These are phyloP conservation scores for Chrysochloris asiatica DNA, from an alignment of 2,113 vertebrate genomes.

Conservation along the genomic window DNA sequence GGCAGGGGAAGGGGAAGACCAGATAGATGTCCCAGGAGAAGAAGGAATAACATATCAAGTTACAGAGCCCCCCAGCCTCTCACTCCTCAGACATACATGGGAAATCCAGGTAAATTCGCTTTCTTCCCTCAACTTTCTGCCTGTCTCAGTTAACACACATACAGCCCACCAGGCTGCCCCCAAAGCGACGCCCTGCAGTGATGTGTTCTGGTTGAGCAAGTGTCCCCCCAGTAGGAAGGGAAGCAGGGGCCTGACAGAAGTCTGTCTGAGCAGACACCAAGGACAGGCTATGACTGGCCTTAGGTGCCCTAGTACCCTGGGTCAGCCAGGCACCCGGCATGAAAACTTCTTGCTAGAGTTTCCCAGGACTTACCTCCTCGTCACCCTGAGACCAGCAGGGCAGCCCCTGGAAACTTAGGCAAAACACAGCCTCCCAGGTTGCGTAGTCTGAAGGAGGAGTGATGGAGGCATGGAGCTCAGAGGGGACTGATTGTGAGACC, in stretches of 20 bases:
- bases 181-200: no score
- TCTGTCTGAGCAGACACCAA: background rate
- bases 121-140: background rate
- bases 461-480: background rate
- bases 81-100: fast-evolving
- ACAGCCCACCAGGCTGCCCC: background rate
- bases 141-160: background rate
- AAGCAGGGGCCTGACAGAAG: background rate
- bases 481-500: background rate
- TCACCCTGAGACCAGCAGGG: background rate
- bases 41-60: no score
- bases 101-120: background rate
- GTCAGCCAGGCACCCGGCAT: background rate
- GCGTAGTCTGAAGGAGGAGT: background rate
- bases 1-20: background rate
- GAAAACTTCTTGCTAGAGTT: background rate
- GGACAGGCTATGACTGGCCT: background rate
- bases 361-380: background rate
- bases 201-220: background rate
- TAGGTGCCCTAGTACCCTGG: no score
- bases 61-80: background rate
- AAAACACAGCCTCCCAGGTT: background rate
- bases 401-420: background rate
- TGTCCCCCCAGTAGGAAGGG: background rate
- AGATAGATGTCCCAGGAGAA: background rate